phyloP scores from a whole-genome alignment of 2,113 vertebrate genomes.

The Xiphophorus maculatus region DNA sequence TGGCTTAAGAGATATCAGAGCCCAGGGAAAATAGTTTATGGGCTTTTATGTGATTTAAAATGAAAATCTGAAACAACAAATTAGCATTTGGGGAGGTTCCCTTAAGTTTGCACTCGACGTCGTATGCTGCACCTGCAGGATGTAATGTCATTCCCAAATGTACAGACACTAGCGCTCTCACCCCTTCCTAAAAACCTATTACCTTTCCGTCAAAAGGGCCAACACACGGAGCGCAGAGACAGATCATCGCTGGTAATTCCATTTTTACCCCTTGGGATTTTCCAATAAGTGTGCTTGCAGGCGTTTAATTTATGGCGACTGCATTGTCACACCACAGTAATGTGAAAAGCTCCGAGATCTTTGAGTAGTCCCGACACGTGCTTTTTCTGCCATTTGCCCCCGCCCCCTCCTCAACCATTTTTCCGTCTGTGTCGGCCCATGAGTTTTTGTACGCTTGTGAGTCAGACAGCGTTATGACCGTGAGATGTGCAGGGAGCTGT shows the following conservation, averaged over 20 bases:
- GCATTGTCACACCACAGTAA: constrained; percentile 46
- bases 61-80: constrained; percentile 2
- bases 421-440: constrained; percentile 13
- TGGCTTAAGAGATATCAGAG: constrained; percentile 39
- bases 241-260: constrained; percentile 78
- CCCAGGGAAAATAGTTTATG: background rate
- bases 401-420: background rate
- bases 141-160: constrained; percentile 60
- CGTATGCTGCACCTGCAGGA: constrained; percentile 41
- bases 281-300: constrained; percentile 72
- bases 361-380: constrained; percentile 50
- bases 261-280: constrained; percentile 78
- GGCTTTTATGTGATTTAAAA: constrained; percentile 7
- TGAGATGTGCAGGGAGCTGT: constrained; percentile 34
- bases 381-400: constrained; percentile 40
- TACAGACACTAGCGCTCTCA: constrained; percentile 41
- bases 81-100: background rate
- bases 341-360: constrained; percentile 54
- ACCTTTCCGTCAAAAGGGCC: constrained; percentile 72
- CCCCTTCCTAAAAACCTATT: constrained; percentile 67
- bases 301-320: constrained; percentile 76
- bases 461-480: constrained; percentile 29
- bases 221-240: constrained; percentile 59
- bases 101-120: constrained; percentile 14
- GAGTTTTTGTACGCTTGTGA: constrained; percentile 20